phyloP scores from a whole-genome alignment of 2,888 invertebrate genomes.

The Dexiosoma caninum region DNA sequence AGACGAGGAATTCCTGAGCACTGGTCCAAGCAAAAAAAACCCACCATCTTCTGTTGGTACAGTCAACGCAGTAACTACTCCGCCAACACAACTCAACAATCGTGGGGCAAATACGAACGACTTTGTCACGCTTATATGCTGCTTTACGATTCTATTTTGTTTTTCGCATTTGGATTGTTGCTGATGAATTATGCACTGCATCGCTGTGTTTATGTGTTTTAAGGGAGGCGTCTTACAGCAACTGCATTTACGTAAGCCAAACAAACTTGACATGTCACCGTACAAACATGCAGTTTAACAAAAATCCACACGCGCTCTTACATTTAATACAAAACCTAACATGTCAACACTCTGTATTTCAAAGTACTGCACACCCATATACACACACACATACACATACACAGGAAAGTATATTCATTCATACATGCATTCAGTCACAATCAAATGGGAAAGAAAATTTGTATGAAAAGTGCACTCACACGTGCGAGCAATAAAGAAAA shows the following conservation, averaged over 20 bases:
- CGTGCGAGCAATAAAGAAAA: constrained; percentile 34
- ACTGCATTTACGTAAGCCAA: constrained; percentile 54
- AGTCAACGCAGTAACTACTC: no score
- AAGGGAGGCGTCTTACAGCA: constrained; percentile 5
- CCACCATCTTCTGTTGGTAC: no score
- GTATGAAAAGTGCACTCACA: neutral
- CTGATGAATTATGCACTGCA: constrained; percentile 45
- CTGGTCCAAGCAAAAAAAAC: no score
- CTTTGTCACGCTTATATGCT: no score
- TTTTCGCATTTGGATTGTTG: neutral
- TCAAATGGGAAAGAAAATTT: constrained; percentile 19
- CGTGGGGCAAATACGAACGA: no score
- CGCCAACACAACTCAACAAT: no score
- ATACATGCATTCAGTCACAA: constrained; percentile 33
- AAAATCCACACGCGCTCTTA: constrained; percentile 17
- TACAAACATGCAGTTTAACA: neutral
- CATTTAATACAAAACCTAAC: constrained; percentile 38
- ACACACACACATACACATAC: neutral
- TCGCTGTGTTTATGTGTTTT: neutral
- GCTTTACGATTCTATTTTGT: neutral
- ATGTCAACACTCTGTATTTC: constrained; percentile 32
- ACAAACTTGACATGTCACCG: constrained; percentile 37
- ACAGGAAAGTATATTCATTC: neutral
- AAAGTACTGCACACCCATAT: neutral
- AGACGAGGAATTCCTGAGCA: no score